phyloP scores from a whole-genome alignment of 2,888 invertebrate species.

The Drosophila suboccidentalis region DNA sequence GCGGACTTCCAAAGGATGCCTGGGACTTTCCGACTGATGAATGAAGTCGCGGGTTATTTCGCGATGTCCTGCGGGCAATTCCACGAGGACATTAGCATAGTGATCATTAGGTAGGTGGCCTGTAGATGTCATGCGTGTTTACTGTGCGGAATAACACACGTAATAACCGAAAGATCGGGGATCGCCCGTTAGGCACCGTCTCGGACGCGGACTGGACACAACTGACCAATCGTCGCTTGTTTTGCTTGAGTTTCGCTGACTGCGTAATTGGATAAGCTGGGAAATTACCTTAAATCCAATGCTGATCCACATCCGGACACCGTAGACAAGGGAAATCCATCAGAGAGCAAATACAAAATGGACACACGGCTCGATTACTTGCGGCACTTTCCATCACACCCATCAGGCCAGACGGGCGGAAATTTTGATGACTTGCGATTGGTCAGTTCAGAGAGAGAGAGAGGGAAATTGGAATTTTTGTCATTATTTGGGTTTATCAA shows the following conservation, averaged over 20 bases:
- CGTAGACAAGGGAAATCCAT: slow-evolving; percentile 65
- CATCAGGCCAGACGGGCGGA: slow-evolving; percentile 34
- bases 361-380: slow-evolving; percentile 56
- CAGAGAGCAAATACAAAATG: slow-evolving; percentile 72
- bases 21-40: slow-evolving; percentile 63
- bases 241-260: slow-evolving; percentile 79
- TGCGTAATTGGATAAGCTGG: slow-evolving; percentile 84
- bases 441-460: slow-evolving; percentile 27
- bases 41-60: slow-evolving; percentile 72
- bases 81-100: slow-evolving; percentile 47
- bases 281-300: slow-evolving; percentile 76
- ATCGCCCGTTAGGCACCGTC: slow-evolving; percentile 62
- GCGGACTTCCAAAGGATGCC: neutral
- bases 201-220: neutral
- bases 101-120: slow-evolving; percentile 65
- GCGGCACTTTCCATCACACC: slow-evolving; percentile 59
- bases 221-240: slow-evolving; percentile 46
- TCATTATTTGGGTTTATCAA: slow-evolving; percentile 74
- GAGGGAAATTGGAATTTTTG: slow-evolving; percentile 67
- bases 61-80: slow-evolving; percentile 59
- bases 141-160: slow-evolving; percentile 79
- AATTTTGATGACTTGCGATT: slow-evolving; percentile 41
- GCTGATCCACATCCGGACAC: slow-evolving; percentile 71
- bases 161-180: slow-evolving; percentile 70
- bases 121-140: slow-evolving; percentile 49